Evolutionary conservation across 35 echinoderm and acorn worm species (phyloP).

Genomic region (Heliocidaris tuberculata): DNA sequence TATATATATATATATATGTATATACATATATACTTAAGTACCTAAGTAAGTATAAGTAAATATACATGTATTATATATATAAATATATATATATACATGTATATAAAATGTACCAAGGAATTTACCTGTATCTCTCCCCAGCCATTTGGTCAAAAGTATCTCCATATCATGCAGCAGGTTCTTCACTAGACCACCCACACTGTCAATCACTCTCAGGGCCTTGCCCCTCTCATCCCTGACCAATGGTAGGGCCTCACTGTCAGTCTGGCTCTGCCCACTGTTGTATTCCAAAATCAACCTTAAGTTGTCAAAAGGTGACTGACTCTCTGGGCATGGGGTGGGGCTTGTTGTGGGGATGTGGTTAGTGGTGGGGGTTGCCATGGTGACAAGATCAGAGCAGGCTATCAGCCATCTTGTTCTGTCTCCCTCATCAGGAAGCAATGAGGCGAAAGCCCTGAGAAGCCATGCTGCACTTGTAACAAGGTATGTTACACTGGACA

Average conservation of each 20-base stretch:
- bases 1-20: no score
- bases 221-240: slow-evolving; percentile 43
- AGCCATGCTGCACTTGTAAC: slow-evolving; percentile 18
- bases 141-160: not conserved
- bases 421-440: slow-evolving; percentile 21
- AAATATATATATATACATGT: no score
- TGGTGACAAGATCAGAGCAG: slow-evolving; percentile 20
- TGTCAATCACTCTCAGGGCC: slow-evolving; percentile 26
- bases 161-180: not conserved
- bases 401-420: not conserved
- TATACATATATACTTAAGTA: no score
- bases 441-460: not conserved
- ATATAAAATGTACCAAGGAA: no score
- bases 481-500: not conserved
- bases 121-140: not conserved
- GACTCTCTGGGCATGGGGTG: not conserved
- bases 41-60: no score
- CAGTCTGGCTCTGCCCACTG: slow-evolving; percentile 33
- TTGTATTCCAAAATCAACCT: not conserved
- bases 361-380: not conserved
- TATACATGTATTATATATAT: no score
- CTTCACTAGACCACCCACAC: not conserved
- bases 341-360: not conserved
- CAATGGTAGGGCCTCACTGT: slow-evolving; percentile 33
- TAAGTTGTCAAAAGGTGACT: not conserved